Evolutionary conservation across 2,113 vertebrate genomes (phyloP), one percentile per base, ranked within the genome.

Genomic region (Callipepla californica): DNA sequence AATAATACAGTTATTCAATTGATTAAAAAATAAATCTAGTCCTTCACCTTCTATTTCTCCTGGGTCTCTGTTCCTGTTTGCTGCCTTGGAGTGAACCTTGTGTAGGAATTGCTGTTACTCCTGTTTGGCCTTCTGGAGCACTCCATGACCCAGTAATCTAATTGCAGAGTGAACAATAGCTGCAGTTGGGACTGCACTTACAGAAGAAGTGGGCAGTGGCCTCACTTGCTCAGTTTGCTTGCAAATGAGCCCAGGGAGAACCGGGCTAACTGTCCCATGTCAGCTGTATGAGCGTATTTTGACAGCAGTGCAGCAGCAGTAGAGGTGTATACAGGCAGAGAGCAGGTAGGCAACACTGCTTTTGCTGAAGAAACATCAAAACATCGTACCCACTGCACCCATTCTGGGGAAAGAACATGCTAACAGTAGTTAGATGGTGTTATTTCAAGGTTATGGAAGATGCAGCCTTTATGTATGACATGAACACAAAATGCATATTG

Each of bases 1-100:
- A 78, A 85, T 91, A 87, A 94, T 70, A 66, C 47, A 55, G 47
- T 50, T 94, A 75, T 59, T 89, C 53, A 80, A 18, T 45, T 79
- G 76, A 80, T 94, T 90, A 94, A 57, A 61, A 72, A 90, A 84
- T 59, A 94, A 95, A 89, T 58, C 0, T 23, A 62, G 22, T 89
- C 96, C 80, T 94, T 70, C 70, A 48, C 87, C 89, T 96, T 92
- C 89, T 84, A 84, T 34, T 68, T 78, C 34, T 92, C 48, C 68
- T 58, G 77, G 55, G 42, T 66, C 93, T 97, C 96, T 92, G 74
- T 96, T 96, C 70, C 90, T 88, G 85, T 95, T 94, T 93, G 88
- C 92, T 96, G 83, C 94, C 95, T 94, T 40, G 61, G 51, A 89
- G 95, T 94, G 5, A 81, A 75, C 93, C 67, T 95, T 26, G 2